A percentile compares a stretch with the other conserved stretches of the same genome.
Evolutionary conservation across 1,140 invertebrate genomes (phyloP).

Genomic region (Drosophila gunungcola): DNA sequence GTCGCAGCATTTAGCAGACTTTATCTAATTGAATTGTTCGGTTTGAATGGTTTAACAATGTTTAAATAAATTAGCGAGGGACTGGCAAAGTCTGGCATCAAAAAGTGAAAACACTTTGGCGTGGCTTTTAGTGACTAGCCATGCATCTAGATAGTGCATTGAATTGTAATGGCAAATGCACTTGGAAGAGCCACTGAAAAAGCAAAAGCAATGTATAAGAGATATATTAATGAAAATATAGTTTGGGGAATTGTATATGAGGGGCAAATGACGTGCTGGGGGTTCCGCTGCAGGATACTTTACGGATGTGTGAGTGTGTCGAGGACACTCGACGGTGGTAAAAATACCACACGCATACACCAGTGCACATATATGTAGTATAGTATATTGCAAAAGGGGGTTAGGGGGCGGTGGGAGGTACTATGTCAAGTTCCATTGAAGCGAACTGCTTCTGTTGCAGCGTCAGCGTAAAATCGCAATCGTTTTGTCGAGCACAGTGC

Average conservation of each 20-base stretch:
- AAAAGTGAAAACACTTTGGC: constrained; percentile 1
- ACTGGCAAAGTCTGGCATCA: not conserved
- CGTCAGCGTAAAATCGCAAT: constrained; percentile 74
- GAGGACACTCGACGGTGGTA: constrained; percentile 68
- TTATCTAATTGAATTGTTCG: constrained; percentile 29
- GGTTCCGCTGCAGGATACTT: constrained; percentile 9
- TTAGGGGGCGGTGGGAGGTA: constrained; percentile 10
- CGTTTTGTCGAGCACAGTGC: constrained; percentile 40
- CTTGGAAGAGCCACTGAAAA: not conserved
- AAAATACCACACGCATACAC: constrained; percentile 42
- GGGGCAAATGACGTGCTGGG: constrained; percentile 17
- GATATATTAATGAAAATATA: constrained; percentile 23
- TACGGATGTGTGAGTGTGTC: constrained; percentile 39
- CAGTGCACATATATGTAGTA: not conserved
- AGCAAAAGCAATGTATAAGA: not conserved
- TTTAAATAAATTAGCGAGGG: not conserved
- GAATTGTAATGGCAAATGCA: constrained; percentile 29
- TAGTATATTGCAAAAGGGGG: not conserved
- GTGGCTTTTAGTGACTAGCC: constrained; percentile 1
- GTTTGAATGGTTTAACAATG: not conserved
- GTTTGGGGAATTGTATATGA: constrained; percentile 8
- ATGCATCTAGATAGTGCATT: constrained; percentile 33
- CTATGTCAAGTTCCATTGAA: constrained; percentile 67
- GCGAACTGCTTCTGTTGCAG: constrained; percentile 54
- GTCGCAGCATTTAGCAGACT: constrained; percentile 4